phyloP scores from a whole-genome alignment of 2,113 vertebrate species.

The Sturnus vulgaris region DNA sequence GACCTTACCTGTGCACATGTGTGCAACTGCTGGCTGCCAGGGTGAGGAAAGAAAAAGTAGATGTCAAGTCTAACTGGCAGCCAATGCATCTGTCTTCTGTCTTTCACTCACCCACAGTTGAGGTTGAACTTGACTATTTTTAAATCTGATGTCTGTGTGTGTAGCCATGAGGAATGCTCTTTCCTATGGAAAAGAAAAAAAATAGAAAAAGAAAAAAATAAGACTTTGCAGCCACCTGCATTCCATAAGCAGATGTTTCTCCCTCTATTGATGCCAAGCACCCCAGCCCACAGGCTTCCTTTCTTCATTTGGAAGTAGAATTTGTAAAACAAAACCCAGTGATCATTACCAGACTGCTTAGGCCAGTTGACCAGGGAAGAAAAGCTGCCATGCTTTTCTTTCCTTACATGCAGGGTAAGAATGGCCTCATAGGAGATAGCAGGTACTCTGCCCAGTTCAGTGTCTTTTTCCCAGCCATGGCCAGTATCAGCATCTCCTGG shows the following conservation, averaged over 20 bases:
- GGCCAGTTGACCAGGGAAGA: background rate
- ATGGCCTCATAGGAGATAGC: background rate
- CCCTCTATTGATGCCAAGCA: background rate
- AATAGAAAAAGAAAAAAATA: background rate
- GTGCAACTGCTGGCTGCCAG: constrained; percentile 17
- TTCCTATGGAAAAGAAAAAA: background rate
- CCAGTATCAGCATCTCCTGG: background rate
- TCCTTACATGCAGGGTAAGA: background rate
- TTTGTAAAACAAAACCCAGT: background rate
- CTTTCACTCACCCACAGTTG: constrained; percentile 51
- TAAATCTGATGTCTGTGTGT: constrained; percentile 35
- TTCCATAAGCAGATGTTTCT: background rate
- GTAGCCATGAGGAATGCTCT: constrained; percentile 42
- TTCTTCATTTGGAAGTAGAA: background rate
- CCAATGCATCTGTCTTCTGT: constrained; percentile 61
- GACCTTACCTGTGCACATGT: constrained; percentile 6
- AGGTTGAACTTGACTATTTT: constrained; percentile 59
- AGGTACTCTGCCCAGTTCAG: background rate
- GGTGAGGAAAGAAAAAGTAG: constrained; percentile 40
- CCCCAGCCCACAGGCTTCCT: background rate
- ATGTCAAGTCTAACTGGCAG: constrained; percentile 56
- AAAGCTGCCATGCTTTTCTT: background rate
- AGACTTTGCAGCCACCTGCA: background rate
- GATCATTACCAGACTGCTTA: background rate
- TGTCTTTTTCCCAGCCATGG: background rate